A percentile compares a stretch with the other conserved stretches of the same genome.
Evolutionary conservation across 2,797 vertebrate genomes (phyloP).

Genomic region (Premnoplex brunnescens): DNA sequence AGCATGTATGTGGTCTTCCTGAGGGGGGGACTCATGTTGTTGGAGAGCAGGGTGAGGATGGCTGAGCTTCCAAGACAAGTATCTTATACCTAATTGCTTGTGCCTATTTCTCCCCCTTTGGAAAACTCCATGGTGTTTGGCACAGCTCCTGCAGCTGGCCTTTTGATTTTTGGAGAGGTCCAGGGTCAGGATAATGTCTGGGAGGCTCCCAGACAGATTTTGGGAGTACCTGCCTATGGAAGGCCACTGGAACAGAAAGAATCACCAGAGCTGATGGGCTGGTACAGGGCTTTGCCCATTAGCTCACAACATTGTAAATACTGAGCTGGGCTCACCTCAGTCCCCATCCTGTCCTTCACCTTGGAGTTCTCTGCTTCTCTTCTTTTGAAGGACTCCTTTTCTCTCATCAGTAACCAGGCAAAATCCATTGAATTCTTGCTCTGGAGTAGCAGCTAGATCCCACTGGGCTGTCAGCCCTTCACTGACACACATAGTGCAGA

Average conservation of each 20-base stretch:
- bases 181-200: neutral
- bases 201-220: neutral
- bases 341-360: neutral
- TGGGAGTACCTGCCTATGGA: neutral
- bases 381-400: neutral
- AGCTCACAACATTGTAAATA: neutral
- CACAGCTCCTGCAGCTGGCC: neutral
- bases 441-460: neutral
- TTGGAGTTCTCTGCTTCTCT: neutral
- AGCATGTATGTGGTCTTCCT: neutral
- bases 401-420: neutral
- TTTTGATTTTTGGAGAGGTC: neutral
- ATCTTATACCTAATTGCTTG: neutral
- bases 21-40: fast-evolving
- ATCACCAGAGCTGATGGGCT: neutral
- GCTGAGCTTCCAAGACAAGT: neutral
- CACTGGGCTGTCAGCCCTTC: neutral
- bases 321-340: neutral
- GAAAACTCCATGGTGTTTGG: neutral
- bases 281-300: neutral
- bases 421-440: neutral
- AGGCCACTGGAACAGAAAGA: neutral
- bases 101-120: neutral
- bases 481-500: neutral
- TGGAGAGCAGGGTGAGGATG: neutral